phyloP scores from a whole-genome alignment of 2,888 invertebrate species.

The Sminthurinus aureus region DNA sequence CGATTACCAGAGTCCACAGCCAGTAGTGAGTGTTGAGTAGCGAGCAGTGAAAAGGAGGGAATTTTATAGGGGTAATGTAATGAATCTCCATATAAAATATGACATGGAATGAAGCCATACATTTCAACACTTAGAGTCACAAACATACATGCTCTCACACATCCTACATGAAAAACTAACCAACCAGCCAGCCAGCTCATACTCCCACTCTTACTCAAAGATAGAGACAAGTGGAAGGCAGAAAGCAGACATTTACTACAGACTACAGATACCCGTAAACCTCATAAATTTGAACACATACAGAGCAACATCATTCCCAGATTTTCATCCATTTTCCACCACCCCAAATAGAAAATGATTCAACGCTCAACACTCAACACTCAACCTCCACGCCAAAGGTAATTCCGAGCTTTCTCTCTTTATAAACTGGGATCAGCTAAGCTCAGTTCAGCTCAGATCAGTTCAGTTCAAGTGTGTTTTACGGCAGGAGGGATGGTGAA shows the following conservation, averaged over 20 bases:
- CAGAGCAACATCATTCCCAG: slow-evolving; percentile 51
- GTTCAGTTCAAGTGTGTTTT: too few species aligned
- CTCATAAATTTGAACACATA: slow-evolving; percentile 47
- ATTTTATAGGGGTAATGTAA: slow-evolving; percentile 52
- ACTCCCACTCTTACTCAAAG: too few species aligned
- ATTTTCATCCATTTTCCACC: slow-evolving; percentile 44
- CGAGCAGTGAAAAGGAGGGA: slow-evolving; percentile 24
- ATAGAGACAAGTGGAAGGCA: slow-evolving; percentile 6
- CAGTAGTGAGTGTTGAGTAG: background rate
- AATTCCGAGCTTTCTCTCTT: too few species aligned
- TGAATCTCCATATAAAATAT: slow-evolving; percentile 55
- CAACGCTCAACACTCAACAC: background rate
- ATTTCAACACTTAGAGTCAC: slow-evolving; percentile 32
- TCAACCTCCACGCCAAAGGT: too few species aligned
- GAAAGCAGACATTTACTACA: slow-evolving; percentile 25
- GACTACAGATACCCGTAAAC: slow-evolving; percentile 16
- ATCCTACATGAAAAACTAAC: background rate
- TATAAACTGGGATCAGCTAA: too few species aligned
- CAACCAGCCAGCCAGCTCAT: background rate
- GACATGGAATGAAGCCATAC: slow-evolving; percentile 39
- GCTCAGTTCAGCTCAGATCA: too few species aligned
- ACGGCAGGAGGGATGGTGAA: too few species aligned
- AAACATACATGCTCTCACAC: slow-evolving; percentile 24
- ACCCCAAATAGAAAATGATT: slow-evolving; percentile 38
- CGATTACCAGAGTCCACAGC: background rate